Evolutionary conservation across 2,113 vertebrate genomes (phyloP).

Genomic region (Phalacrocorax pelagicus): DNA sequence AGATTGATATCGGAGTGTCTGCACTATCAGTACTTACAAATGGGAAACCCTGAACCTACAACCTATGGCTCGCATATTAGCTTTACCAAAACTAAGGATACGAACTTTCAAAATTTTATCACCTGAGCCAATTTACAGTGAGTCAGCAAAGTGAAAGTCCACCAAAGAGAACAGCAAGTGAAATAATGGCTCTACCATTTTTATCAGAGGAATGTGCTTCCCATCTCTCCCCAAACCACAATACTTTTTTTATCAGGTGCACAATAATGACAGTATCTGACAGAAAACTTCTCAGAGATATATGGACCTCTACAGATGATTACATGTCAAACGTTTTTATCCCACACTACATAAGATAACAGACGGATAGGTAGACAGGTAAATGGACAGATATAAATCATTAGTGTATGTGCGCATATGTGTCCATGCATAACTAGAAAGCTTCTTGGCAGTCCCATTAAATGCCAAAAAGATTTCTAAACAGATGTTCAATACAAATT

Average conservation of each 20-base stretch:
- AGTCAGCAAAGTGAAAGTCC: background rate
- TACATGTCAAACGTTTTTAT: background rate
- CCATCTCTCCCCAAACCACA: background rate
- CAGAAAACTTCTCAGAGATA: background rate
- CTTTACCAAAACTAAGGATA: background rate
- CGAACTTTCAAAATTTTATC: background rate
- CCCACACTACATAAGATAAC: background rate
- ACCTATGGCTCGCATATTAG: background rate
- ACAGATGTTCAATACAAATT: background rate
- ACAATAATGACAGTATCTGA: background rate
- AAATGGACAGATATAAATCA: background rate
- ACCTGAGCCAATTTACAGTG: background rate
- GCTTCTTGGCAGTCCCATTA: background rate
- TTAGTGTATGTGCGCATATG: background rate
- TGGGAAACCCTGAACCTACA: background rate
- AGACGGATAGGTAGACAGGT: background rate
- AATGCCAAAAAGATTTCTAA: background rate
- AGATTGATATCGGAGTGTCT: background rate
- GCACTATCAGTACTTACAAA: background rate
- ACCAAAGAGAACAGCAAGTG: background rate
- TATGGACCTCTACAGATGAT: background rate
- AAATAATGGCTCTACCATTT: background rate
- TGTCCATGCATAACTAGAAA: background rate
- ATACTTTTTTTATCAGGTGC: background rate
- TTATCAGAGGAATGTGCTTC: background rate